Base-by-base conservation (phyloP, 2,888 invertebrate species). In the Diploptera punctata region DNA sequence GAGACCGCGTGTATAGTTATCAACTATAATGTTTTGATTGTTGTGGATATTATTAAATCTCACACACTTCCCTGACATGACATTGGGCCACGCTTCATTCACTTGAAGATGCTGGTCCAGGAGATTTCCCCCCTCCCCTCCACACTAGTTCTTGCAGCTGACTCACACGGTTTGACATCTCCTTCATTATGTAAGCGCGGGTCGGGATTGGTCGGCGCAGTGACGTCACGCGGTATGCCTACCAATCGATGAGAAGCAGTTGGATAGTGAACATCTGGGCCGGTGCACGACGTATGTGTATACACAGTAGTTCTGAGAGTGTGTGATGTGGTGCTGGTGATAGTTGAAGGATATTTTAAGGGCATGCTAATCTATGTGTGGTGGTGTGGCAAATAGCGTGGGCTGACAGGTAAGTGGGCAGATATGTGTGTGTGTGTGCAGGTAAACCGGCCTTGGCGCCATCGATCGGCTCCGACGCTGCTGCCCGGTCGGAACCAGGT, bases 241-340 rank as follows among this genome's bases (percentile, higher is more conserved):
- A 67, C 74, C 74, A 72, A 72, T 71, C 72, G 72, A 74, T 70
- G 72, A 19, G 65, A n/a, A 47, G 65, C 29, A 16, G n/a, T 57
- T 9, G 16, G 16, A 29, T 16, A 31, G 65, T 44, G 65, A 47
- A 47, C 44, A 47, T 44, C 65, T 44, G 65, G 44, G 38, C 29
- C 7, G 57, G 26, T 13, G 31, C 57, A 57, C 29, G 26, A 16
- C 57, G 29, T 57, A 24, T 52, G 52, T 52, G n/a, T n/a, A n/a
- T n/a, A n/a, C n/a, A 24, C 52, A 65, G 26, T 38, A 52, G 38
- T 52, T n/a, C 54, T 33, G 61, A 33, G 19, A 38, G 62, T 38
- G 62, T 62, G 62, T 38, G 62, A 19, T 38, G 62, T 65, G 65
- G 60, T 60, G 16, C 26, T 26, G 60, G 65, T 65, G 65, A 65